A percentile compares a stretch with the other conserved stretches of the same genome.
phyloP scores from a whole-genome alignment of 2,888 invertebrate genomes.

The Ferdinandea cuprea region DNA sequence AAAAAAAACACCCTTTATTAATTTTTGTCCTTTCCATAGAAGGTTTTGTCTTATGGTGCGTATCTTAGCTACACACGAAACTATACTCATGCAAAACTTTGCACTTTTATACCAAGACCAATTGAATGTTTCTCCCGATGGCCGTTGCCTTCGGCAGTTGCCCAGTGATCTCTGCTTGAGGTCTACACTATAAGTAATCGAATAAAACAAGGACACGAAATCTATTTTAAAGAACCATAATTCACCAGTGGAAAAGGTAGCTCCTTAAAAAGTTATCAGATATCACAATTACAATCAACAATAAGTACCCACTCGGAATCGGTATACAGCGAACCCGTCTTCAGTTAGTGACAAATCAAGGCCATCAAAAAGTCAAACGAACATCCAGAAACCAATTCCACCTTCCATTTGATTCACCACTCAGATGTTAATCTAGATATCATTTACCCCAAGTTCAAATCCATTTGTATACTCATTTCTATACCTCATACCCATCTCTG shows the following conservation, averaged over 20 bases:
- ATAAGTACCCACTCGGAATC: neutral
- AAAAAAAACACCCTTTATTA: too few species aligned
- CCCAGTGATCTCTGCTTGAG: too few species aligned
- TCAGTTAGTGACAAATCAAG: conserved; percentile 47
- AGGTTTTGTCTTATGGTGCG: too few species aligned
- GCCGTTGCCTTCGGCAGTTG: too few species aligned
- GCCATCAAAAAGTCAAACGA: conserved; percentile 46
- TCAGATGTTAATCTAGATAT: conserved; percentile 65
- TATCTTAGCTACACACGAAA: too few species aligned
- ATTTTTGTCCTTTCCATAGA: too few species aligned
- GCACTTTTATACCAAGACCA: too few species aligned
- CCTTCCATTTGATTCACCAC: conserved; percentile 45
- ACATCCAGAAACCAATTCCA: conserved; percentile 41
- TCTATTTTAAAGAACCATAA: neutral
- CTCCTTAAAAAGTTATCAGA: neutral
- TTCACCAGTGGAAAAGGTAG: neutral
- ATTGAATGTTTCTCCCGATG: too few species aligned
- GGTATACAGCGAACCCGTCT: neutral
- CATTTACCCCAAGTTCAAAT: conserved; percentile 69
- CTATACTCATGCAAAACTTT: too few species aligned
- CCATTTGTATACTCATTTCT: conserved; percentile 57
- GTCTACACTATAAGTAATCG: too few species aligned
- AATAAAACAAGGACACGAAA: conserved; percentile 1
- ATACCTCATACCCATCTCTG: neutral
- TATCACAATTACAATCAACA: conserved; percentile 22